Evolutionary conservation across 2,113 vertebrate genomes (phyloP).

Genomic region (Dermatemys mawii): DNA sequence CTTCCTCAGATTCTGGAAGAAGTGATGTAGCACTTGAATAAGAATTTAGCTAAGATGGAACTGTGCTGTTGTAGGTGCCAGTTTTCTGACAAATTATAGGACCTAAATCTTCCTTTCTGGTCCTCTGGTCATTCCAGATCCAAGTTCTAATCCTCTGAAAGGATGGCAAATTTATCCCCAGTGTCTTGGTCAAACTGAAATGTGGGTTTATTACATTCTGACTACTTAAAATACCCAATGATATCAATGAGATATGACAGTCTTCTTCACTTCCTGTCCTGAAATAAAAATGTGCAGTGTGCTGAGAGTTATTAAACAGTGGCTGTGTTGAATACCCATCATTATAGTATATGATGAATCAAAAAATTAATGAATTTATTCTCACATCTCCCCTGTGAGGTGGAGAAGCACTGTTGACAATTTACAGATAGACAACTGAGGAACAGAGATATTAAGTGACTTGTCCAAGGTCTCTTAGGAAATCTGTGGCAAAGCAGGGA

Average conservation of each 20-base stretch:
- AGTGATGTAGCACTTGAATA: neutral
- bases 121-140: neutral
- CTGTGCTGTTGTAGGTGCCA: neutral
- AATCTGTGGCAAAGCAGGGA: neutral
- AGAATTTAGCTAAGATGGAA: neutral
- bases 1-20: neutral
- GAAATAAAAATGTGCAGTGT: slow-evolving; percentile 38
- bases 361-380: slow-evolving; percentile 68
- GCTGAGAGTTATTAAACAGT: slow-evolving; percentile 56
- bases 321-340: slow-evolving; percentile 63
- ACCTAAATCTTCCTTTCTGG: neutral
- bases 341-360: slow-evolving; percentile 69
- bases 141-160: neutral
- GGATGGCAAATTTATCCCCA: neutral
- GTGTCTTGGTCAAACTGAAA: neutral
- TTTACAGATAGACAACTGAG: slow-evolving; percentile 48
- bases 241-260: neutral
- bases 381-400: neutral
- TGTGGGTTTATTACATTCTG: neutral
- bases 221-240: neutral
- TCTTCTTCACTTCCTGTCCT: slow-evolving; percentile 43
- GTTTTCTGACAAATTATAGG: neutral
- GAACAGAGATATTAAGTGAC: neutral
- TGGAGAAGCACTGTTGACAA: neutral
- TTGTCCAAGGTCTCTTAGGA: neutral